Conservation (phyloP, 2,113 vertebrate species). For the Corvus hawaiiensis region DNA sequence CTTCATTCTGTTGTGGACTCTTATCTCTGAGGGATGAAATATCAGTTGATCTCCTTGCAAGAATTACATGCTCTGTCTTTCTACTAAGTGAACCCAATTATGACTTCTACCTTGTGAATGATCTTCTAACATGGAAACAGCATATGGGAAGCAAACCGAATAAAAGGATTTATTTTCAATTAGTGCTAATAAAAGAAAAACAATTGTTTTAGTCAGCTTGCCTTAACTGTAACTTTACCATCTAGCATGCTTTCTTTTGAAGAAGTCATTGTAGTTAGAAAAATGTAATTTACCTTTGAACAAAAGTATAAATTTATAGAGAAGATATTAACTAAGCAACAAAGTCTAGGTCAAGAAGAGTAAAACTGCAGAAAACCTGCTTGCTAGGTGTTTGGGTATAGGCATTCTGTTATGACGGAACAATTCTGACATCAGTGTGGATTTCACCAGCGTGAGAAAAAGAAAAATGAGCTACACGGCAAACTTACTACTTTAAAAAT, state of each 20-base stretch:
- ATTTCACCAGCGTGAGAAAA: not conserved
- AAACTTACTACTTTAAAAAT: not conserved
- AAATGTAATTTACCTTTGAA: not conserved
- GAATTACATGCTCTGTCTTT: constrained; percentile 44
- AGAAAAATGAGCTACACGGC: not conserved
- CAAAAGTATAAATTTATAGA: not conserved
- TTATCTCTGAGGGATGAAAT: not conserved
- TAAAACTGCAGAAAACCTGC: not conserved
- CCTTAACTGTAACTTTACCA: not conserved
- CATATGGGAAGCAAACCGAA: not conserved
- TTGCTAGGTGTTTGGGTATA: not conserved
- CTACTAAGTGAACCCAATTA: not conserved
- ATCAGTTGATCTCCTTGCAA: constrained; percentile 27
- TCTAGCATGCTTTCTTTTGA: not conserved
- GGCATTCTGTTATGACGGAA: not conserved
- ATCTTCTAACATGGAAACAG: not conserved
- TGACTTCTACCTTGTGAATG: constrained; percentile 4
- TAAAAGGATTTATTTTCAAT: not conserved
- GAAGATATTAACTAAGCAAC: not conserved
- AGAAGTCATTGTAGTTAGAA: not conserved
- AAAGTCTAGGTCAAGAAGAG: not conserved
- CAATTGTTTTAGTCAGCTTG: not conserved
- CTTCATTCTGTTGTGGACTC: constrained; percentile 1
- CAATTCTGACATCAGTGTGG: not conserved
- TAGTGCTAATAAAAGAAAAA: not conserved